These are phyloP conservation scores for Tympanuchus pallidicinctus DNA, from an alignment of 2,113 vertebrate genomes.

Conservation along the genomic window DNA sequence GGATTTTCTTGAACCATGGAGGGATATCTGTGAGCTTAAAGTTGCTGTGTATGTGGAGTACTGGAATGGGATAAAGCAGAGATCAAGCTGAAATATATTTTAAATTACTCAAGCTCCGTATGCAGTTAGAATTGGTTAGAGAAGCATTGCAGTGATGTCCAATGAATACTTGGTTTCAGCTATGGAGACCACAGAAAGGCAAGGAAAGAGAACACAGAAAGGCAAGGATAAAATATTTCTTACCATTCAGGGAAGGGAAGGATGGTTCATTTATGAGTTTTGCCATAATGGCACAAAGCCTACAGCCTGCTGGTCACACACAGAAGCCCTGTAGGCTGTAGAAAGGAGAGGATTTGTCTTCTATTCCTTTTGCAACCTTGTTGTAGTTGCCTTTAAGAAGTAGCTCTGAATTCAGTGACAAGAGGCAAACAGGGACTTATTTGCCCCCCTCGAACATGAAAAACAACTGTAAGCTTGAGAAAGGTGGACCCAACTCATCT, in stretches of 20 bases:
- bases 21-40: conserved; percentile 59
- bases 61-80: conserved; percentile 28
- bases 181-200: conserved; percentile 30
- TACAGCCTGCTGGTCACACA: not conserved
- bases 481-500: not conserved
- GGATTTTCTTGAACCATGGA: conserved; percentile 49
- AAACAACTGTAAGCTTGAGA: not conserved
- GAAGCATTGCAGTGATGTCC: conserved; percentile 49
- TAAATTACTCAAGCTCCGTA: conserved; percentile 3
- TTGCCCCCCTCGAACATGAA: not conserved
- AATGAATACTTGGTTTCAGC: conserved; percentile 53
- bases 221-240: not conserved
- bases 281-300: not conserved
- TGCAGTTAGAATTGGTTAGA: conserved; percentile 23
- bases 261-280: conserved; percentile 15
- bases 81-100: conserved; percentile 18
- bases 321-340: not conserved
- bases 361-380: not conserved
- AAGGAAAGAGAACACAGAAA: not conserved
- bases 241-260: not conserved
- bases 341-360: not conserved
- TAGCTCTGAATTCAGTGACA: not conserved
- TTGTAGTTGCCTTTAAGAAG: conserved; percentile 12
- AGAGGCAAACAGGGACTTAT: not conserved
- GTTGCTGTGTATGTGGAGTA: conserved; percentile 36